Conservation (phyloP, 2,888 invertebrate species). For the Lacanobia wlatinum region DNA sequence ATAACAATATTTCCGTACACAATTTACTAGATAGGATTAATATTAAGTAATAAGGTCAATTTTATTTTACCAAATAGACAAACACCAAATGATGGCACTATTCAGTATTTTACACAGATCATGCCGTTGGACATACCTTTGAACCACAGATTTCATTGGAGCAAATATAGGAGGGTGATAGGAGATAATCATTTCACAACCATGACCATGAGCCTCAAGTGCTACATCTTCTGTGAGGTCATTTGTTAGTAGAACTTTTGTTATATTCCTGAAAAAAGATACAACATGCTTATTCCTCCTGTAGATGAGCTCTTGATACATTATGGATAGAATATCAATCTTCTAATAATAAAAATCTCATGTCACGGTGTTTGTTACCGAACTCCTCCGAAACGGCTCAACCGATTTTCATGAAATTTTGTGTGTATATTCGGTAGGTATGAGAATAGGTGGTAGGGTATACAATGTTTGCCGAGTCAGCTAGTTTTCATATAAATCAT, state of each 20-base stretch:
- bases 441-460: too few relatives aligned
- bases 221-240: slow-evolving; percentile 97
- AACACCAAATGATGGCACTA: not conserved
- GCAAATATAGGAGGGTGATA: slow-evolving; percentile 99
- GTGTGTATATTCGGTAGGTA: too few relatives aligned
- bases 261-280: slow-evolving; percentile 85
- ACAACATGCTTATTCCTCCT: not conserved
- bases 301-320: not conserved
- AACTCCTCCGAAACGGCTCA: too few relatives aligned
- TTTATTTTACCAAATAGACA: not conserved
- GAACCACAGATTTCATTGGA: slow-evolving; percentile 94
- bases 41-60: not conserved
- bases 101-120: not conserved
- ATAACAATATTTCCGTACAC: not conserved
- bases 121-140: slow-evolving; percentile 90
- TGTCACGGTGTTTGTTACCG: too few relatives aligned
- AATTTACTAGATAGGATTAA: not conserved
- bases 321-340: not conserved
- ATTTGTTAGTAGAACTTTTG: slow-evolving; percentile 95
- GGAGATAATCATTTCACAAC: slow-evolving; percentile 95
- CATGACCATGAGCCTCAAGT: slow-evolving; percentile 93
- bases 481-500: too few relatives aligned
- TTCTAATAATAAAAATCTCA: too few relatives aligned
- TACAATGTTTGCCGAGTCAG: too few relatives aligned
- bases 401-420: too few relatives aligned